Evolutionary conservation across 2,888 invertebrate species (phyloP), one percentile per base, ranked within the genome.

Genomic region (Leptinotarsa rubiginosa): DNA sequence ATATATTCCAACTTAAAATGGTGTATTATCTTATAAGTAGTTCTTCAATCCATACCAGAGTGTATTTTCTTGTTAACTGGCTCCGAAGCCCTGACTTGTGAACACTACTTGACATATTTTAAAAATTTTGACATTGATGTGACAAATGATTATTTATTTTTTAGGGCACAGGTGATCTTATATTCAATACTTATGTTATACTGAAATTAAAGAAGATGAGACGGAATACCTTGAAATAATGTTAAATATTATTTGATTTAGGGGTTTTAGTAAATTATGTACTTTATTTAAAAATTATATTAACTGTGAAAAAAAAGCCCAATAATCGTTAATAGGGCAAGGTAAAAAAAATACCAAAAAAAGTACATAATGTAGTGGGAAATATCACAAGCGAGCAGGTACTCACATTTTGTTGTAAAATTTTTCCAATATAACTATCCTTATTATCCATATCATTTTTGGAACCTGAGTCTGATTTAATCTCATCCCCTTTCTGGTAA

Each of bases 401-500:
- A 80, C 80, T 80, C 59, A 80, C 80, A 65, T 76, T 79, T 47
- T 75, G 72, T 16, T 70, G 75, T 41, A 77, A 70, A 31, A 74
- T 73, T 77, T 78, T 79, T 56, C 75, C 76, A 56, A 76, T 41
- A 66, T 65, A 79, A 69, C 70, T 73, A 65, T 80, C 78, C 72
- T 80, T 80, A 69, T 50, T 75, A 72, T 80, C 79, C 77, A 79
- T 76, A 65, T 79, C 77, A 81, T 80, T 80, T 77, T 80, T 78
- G 25, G 65, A 64, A 68, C 74, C 70, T 31, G 56, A 49, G 22
- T 77, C 78, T 25, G 75, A 75, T 13, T 76, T 85, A 18, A 86
- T 86, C 15, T 80, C 78, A 22, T 89, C 86, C 3, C 89, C 90
- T 18, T 89, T 89, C 0, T 89, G 88, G 75, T 89, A 83, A 77